A percentile compares a stretch with the other conserved stretches of the same genome.
Conservation (phyloP, 2,888 invertebrate genomes). For the Drosophila cognata region DNA sequence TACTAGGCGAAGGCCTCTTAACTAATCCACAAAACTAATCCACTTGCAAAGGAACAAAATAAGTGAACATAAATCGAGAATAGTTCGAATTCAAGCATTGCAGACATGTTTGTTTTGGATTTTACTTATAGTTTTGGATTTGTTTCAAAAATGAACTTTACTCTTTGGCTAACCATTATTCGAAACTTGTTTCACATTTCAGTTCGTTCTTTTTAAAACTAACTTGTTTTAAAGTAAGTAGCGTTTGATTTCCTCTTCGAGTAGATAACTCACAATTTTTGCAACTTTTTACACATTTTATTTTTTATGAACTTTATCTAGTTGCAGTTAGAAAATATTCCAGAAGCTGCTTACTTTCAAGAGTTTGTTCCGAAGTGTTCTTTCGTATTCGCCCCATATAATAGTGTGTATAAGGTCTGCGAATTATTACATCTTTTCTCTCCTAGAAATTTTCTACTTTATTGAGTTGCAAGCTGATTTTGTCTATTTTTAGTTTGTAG, state of each 20-base stretch:
- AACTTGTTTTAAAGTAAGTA: background rate
- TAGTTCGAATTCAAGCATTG: background rate
- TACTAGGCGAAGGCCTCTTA: background rate
- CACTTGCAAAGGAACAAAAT: background rate
- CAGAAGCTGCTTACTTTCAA: background rate
- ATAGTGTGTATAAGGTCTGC: background rate
- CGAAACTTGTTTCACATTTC: background rate
- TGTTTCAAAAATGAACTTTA: background rate
- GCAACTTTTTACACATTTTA: background rate
- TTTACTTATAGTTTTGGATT: background rate
- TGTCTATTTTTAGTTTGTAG: too few relatives aligned
- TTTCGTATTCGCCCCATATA: background rate
- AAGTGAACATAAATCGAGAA: background rate
- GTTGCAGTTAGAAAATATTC: background rate
- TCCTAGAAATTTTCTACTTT: background rate
- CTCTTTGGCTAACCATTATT: background rate
- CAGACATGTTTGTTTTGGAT: background rate
- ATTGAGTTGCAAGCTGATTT: background rate
- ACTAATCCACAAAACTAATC: background rate
- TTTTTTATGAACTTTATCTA: background rate
- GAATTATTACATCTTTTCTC: background rate
- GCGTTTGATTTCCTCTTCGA: background rate
- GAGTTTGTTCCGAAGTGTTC: background rate
- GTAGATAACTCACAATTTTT: too few relatives aligned
- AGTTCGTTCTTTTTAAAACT: background rate